A percentile compares a stretch with the other conserved stretches of the same genome.
Conservation (phyloP, 92 coral and sea anemone genomes). For the Blastomussa wellsi region DNA sequence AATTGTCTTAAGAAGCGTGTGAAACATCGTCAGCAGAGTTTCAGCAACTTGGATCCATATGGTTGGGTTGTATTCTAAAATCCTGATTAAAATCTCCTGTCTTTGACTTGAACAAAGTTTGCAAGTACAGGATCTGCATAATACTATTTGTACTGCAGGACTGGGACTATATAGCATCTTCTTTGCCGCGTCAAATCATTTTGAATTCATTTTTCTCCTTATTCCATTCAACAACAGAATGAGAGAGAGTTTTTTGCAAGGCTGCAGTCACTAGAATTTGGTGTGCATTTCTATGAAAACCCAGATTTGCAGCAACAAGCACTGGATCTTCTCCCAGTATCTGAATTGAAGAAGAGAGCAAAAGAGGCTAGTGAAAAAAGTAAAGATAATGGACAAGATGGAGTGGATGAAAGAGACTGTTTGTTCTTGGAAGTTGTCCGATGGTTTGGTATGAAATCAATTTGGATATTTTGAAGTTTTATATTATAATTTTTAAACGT, state of each 20-base stretch:
- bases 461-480: neutral
- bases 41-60: too few species aligned
- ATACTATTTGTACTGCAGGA: too few species aligned
- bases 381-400: constrained; percentile 61
- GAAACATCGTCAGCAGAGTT: too few species aligned
- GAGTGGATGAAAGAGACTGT: constrained; percentile 81
- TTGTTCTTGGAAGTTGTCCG: constrained; percentile 70
- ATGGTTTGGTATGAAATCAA: constrained; percentile 95
- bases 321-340: constrained; percentile 68
- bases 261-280: constrained; percentile 70
- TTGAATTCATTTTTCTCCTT: neutral
- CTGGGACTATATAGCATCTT: neutral
- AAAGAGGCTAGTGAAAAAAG: constrained; percentile 61
- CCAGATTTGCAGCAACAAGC: constrained; percentile 72
- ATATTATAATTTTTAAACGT: too few species aligned
- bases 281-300: constrained; percentile 81
- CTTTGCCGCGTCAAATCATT: too few species aligned
- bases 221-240: constrained; percentile 6
- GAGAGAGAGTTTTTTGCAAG: constrained; percentile 66
- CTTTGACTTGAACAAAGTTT: too few species aligned
- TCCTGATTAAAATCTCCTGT: too few species aligned
- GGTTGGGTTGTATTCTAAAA: too few species aligned
- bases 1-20: too few species aligned
- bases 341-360: constrained; percentile 75
- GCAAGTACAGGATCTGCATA: too few species aligned